Evolutionary conservation across 1,140 invertebrate species (phyloP).

Genomic region (Cydia splendana): DNA sequence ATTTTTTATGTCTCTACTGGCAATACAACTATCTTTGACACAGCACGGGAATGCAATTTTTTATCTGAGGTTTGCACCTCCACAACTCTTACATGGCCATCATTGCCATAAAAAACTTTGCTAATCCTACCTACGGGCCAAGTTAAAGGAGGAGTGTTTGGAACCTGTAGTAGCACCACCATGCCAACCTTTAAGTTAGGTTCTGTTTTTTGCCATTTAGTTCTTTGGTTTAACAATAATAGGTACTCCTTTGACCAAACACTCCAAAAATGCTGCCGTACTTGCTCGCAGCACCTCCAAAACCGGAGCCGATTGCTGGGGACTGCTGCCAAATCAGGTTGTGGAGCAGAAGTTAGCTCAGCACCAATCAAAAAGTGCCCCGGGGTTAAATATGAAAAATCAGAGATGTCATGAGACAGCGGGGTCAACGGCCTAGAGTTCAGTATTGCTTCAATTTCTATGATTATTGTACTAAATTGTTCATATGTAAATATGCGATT

Average conservation of each 20-base stretch:
- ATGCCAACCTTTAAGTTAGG: conserved; percentile 30
- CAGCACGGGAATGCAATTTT: conserved; percentile 36
- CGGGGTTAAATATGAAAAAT: conserved; percentile 37
- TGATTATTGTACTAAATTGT: too few relatives aligned
- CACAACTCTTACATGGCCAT: conserved; percentile 47
- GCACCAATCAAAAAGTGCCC: conserved; percentile 35
- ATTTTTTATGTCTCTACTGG: neutral
- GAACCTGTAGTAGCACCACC: too few relatives aligned
- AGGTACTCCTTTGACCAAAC: conserved; percentile 38
- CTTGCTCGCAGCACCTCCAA: conserved; percentile 35
- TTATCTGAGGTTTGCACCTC: conserved; percentile 34
- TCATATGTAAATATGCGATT: neutral
- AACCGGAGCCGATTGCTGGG: conserved; percentile 23
- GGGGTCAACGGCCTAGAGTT: conserved; percentile 18
- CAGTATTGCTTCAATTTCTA: too few relatives aligned
- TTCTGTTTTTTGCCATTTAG: conserved; percentile 28
- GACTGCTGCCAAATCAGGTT: neutral
- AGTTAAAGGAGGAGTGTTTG: too few relatives aligned
- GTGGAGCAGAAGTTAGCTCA: conserved; percentile 7
- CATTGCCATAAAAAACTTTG: conserved; percentile 42
- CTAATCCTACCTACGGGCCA: conserved; percentile 35
- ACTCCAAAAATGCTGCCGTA: conserved; percentile 39
- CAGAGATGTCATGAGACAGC: conserved; percentile 16
- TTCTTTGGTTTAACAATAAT: conserved; percentile 28
- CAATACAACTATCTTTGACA: conserved; percentile 39